A percentile compares a stretch with the other conserved stretches of the same genome.
phyloP scores from a whole-genome alignment of 2,113 vertebrate species.

The Rhinogobius similis region DNA sequence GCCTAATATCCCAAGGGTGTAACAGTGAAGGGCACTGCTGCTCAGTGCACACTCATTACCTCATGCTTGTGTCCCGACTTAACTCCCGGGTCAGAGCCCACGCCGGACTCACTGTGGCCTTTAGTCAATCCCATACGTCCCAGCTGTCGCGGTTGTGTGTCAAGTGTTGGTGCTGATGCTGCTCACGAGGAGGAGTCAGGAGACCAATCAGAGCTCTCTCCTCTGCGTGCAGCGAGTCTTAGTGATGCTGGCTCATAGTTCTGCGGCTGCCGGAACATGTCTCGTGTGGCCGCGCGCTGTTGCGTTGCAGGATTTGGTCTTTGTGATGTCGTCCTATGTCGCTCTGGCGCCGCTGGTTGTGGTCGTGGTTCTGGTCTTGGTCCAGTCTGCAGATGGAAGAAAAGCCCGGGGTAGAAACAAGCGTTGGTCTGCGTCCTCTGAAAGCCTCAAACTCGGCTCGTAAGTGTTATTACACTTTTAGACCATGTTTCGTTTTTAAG shows the following conservation, averaged over 20 bases:
- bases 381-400: conserved; percentile 80
- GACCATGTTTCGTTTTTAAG: background rate
- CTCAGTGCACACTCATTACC: conserved; percentile 1
- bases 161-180: conserved; percentile 55
- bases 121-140: background rate
- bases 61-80: background rate
- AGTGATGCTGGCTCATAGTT: background rate
- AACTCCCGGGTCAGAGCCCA: background rate
- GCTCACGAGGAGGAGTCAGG: conserved; percentile 29
- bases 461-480: conserved; percentile 60
- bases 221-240: background rate
- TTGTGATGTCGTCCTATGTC: conserved; percentile 80
- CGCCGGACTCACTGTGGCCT: background rate
- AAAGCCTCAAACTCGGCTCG: conserved; percentile 79
- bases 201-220: conserved; percentile 59
- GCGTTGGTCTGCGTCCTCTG: conserved; percentile 80
- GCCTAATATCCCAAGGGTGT: background rate
- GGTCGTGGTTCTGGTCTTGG: conserved; percentile 81
- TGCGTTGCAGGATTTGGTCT: conserved; percentile 32
- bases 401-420: conserved; percentile 81
- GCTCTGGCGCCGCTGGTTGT: conserved; percentile 79
- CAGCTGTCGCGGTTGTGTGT: background rate
- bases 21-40: background rate
- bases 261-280: conserved; percentile 3
- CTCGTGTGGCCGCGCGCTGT: background rate